Conservation (phyloP, 2,113 vertebrate genomes). For the Eidolon helvum region DNA sequence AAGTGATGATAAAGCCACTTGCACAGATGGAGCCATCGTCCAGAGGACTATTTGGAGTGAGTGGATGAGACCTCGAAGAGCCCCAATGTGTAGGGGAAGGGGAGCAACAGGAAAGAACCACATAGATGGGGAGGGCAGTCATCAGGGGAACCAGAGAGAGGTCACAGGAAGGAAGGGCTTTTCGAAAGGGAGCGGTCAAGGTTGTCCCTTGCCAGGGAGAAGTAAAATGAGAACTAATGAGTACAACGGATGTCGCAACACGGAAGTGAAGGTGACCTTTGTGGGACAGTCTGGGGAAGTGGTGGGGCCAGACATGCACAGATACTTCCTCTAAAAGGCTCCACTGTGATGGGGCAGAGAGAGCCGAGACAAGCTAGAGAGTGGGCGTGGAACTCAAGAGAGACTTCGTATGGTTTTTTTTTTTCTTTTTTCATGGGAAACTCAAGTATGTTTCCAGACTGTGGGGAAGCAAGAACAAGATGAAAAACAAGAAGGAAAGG, state of each 20-base stretch:
- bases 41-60: not conserved
- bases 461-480: not conserved
- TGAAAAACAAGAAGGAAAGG: not conserved
- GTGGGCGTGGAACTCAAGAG: not conserved
- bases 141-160: not conserved
- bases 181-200: not conserved
- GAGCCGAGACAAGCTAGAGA: not conserved
- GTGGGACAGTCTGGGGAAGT: not conserved
- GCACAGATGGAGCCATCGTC: rapidly evolving
- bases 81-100: not conserved
- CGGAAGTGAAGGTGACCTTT: not conserved
- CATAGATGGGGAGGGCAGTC: not conserved
- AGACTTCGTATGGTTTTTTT: not conserved
- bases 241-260: not conserved
- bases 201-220: not conserved
- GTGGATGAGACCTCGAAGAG: not conserved
- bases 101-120: not conserved
- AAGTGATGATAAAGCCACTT: not conserved
- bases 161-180: not conserved
- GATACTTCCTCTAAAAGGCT: not conserved
- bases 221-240: not conserved
- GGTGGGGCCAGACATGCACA: rapidly evolving
- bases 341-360: not conserved
- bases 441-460: not conserved
- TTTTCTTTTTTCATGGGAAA: not conserved